Evolutionary conservation across 2,797 vertebrate species (phyloP).

Genomic region (Enteromius paludinosus): DNA sequence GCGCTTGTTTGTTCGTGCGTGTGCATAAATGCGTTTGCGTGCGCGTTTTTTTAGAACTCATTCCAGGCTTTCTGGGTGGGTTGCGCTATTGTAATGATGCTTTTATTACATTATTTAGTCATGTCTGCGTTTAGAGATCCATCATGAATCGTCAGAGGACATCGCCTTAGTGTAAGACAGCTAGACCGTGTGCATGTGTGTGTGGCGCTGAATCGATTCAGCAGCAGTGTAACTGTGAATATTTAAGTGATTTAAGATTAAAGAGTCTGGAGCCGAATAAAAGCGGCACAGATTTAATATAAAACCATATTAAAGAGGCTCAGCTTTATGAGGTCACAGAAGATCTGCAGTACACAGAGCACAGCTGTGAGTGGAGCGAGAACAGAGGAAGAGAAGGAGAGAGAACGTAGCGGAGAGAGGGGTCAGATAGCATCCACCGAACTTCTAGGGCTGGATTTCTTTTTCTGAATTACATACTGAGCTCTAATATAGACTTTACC

Average conservation of each 20-base stretch:
- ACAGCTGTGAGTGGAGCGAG: slow-evolving; percentile 37
- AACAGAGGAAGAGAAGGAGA: slow-evolving; percentile 12
- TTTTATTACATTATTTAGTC: slow-evolving; percentile 26
- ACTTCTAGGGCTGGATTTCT: background rate
- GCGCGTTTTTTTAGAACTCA: slow-evolving; percentile 16
- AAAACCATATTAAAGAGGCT: slow-evolving; percentile 48
- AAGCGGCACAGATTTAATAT: slow-evolving; percentile 52
- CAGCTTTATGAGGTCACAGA: slow-evolving; percentile 45
- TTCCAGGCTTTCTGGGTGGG: slow-evolving; percentile 23
- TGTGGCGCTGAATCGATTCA: slow-evolving; percentile 45
- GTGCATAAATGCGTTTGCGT: background rate
- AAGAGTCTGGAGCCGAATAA: slow-evolving; percentile 54
- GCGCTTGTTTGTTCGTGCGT: background rate
- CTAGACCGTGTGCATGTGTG: background rate
- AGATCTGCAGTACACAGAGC: slow-evolving; percentile 39
- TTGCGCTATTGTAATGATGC: slow-evolving; percentile 17
- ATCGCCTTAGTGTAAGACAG: slow-evolving; percentile 29
- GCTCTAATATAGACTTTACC: background rate
- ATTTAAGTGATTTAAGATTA: slow-evolving; percentile 47
- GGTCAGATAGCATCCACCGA: slow-evolving; percentile 20
- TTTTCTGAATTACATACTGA: background rate
- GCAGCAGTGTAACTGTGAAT: slow-evolving; percentile 48
- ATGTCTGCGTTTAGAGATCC: slow-evolving; percentile 13
- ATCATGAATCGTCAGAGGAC: slow-evolving; percentile 27
- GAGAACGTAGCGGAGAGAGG: slow-evolving; percentile 4